Base-by-base conservation (phyloP, 2,113 vertebrate species). In the Rafetus swinhoei region DNA sequence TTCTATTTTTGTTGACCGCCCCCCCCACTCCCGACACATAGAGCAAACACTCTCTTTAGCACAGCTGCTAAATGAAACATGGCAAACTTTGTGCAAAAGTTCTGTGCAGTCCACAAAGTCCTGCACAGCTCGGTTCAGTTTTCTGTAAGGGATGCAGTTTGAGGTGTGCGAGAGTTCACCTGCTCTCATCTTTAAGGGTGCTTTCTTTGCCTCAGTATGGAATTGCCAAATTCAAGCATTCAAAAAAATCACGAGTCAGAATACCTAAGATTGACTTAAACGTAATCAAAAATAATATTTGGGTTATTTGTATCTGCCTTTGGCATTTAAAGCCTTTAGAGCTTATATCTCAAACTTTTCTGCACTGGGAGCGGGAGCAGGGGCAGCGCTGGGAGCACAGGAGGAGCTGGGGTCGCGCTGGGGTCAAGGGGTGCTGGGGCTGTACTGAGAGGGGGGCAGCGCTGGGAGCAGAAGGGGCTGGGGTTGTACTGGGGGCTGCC, bases 1-100 rank as follows among this genome's bases (percentile, higher is more conserved):
- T 53, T 81, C 45, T 50, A 2, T 59, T 69, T 92, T 35, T 89
- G 57, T 79, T 87, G 80, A 81, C 35, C 84, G 59, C 9, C 9
- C 76, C 93, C 39, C 39, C 39, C n/a, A n/a, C n/a, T n/a, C n/a
- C n/a, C n/a, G n/a, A 39, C 39, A 39, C 39, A 39, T 39, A 39
- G 39, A 39, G 3, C 39, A 39, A 39, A 39, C 39, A 39, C 39
- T 39, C 39, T 39, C 39, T 39, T 39, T 39, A 39, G 62, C 27
- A 81, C 1, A 8, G 59, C 50, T 81, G 59, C 74, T 96, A 86
- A 92, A 94, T 94, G 93, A 96, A 94, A 95, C 55, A 89, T 77
- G 79, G 4, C 24, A 87, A 62, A 79, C 50, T 27, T 79, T 45
- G 18, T 6, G 60, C 29, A 62, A 62, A 62, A 62, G 60, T 22